Evolutionary conservation across 2,113 vertebrate species (phyloP).

Genomic region (Maccullochella peelii): DNA sequence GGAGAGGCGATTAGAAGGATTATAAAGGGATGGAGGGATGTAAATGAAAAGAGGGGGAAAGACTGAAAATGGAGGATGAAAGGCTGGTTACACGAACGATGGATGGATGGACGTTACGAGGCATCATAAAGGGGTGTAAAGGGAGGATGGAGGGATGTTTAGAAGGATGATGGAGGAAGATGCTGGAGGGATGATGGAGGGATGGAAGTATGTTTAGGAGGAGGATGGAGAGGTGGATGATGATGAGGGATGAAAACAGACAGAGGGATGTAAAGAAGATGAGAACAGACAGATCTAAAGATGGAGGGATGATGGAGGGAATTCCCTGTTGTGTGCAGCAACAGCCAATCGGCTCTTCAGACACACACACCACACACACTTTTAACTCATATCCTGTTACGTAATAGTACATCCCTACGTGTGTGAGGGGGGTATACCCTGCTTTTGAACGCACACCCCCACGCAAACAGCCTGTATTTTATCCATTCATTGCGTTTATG

Average conservation of each 20-base stretch:
- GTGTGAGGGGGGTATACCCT: conserved; percentile 35
- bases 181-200: not conserved
- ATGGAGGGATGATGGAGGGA: conserved; percentile 61
- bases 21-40: not conserved
- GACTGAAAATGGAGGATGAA: no score
- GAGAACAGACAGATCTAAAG: no score
- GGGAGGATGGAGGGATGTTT: not conserved
- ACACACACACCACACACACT: conserved; percentile 11
- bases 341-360: conserved; percentile 64
- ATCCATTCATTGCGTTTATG: not conserved
- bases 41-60: no score
- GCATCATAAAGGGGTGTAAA: not conserved
- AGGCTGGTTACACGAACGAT: not conserved
- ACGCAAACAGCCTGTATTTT: not conserved
- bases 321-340: conserved; percentile 74
- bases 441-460: not conserved
- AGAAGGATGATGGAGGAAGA: not conserved
- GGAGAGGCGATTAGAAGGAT: not conserved
- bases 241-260: no score
- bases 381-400: conserved; percentile 55
- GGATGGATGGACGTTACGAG: not conserved
- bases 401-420: conserved; percentile 44
- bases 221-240: no score
- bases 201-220: no score
- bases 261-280: not conserved